Evolutionary conservation across 2,797 vertebrate species (phyloP).

Genomic region (Sandelia bainsii): DNA sequence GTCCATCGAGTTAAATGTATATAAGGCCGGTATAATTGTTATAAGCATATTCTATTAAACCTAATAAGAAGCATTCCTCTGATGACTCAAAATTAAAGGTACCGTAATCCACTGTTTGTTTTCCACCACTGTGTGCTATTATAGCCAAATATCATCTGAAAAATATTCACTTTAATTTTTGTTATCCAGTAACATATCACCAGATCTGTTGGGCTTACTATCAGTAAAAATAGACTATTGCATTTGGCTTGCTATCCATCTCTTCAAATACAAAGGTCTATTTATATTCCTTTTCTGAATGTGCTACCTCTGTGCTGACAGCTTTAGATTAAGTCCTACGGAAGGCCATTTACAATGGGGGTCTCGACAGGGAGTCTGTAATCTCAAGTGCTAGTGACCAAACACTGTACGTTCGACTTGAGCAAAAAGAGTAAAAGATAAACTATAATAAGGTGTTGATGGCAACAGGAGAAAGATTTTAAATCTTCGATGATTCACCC

Average conservation of each 20-base stretch:
- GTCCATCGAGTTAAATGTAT: too few relatives aligned
- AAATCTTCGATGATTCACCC: neutral
- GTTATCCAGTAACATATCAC: neutral
- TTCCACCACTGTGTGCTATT: too few relatives aligned
- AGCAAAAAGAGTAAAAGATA: too few relatives aligned
- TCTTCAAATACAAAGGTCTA: neutral
- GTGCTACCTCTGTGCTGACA: constrained; percentile 6
- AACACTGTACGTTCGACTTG: neutral
- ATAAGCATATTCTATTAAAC: constrained; percentile 25
- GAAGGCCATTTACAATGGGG: constrained; percentile 6
- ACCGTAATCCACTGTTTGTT: neutral
- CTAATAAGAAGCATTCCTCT: constrained; percentile 54
- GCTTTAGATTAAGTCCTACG: constrained; percentile 2
- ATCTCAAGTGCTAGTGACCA: neutral
- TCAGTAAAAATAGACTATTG: neutral
- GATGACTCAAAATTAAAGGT: constrained; percentile 8
- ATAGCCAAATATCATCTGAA: neutral
- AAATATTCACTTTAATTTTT: neutral
- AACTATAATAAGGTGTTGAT: neutral
- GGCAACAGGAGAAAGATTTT: neutral
- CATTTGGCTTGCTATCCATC: neutral
- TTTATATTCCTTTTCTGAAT: constrained; percentile 4
- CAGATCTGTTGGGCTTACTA: neutral
- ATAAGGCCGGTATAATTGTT: neutral
- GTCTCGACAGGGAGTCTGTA: neutral